Conservation (phyloP, 2,888 invertebrate species). For the Eupithecia vulgata region DNA sequence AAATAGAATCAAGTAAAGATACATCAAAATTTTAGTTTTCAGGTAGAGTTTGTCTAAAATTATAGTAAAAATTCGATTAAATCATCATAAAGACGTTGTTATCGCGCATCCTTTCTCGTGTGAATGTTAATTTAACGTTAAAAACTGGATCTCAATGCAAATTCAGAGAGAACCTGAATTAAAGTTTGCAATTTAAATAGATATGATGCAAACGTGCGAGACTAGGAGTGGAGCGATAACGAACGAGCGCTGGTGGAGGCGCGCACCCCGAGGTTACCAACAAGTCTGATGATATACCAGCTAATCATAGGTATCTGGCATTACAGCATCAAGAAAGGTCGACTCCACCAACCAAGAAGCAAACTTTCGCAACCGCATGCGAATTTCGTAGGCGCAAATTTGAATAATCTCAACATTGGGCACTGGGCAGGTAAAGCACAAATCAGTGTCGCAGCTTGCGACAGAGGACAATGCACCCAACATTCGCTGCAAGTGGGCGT, state of each 20-base stretch:
- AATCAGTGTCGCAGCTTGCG: conserved; percentile 27
- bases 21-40: conserved; percentile 2
- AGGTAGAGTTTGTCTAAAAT: background rate
- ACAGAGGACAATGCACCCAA: conserved; percentile 46
- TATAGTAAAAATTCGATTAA: conserved; percentile 13
- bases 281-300: background rate
- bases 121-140: conserved; percentile 39
- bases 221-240: conserved; percentile 30
- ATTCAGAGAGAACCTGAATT: conserved; percentile 43
- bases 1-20: background rate
- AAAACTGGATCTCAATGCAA: conserved; percentile 47
- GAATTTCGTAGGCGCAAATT: conserved; percentile 19
- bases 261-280: background rate
- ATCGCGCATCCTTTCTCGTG: conserved; percentile 34
- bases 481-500: conserved; percentile 44
- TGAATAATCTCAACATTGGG: conserved; percentile 14
- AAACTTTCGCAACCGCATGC: conserved; percentile 3
- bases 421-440: conserved; percentile 26
- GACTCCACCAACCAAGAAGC: conserved; percentile 1
- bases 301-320: background rate
- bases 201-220: conserved; percentile 46
- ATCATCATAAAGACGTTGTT: conserved; percentile 23
- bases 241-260: conserved; percentile 1
- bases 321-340: background rate
- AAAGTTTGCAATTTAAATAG: conserved; percentile 47